Evolutionary conservation across 2,113 vertebrate species (phyloP), one percentile per base, ranked within the genome.

Genomic region (Loxodonta africana): DNA sequence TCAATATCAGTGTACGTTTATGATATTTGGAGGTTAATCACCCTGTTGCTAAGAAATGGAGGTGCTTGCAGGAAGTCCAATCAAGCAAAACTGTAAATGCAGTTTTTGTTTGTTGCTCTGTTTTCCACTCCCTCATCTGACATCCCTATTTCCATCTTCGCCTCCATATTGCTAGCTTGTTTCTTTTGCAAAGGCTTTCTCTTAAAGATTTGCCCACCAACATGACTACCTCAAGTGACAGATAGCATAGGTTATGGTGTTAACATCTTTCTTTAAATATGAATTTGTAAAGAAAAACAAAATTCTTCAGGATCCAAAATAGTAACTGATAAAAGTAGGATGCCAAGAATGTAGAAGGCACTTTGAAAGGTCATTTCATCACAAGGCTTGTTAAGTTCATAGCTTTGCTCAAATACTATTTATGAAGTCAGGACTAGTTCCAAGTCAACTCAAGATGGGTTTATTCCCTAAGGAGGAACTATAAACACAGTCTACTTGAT

Each of bases 231-330:
- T 1, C 37, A 86, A 46, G 10, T 26, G 69, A 26, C 5, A 93
- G 33, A 33, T 57, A 69, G 8, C 23, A 67, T n/a, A 1, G 10
- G 15, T 83, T 76, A 67, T 83, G 6, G 28, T 84, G n/a, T 71
- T 67, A 80, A 77, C 90, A 67, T 51, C 6, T 67, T 95, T 23
- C 11, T 37, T 74, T 84, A 86, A 92, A 93, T 83, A 71, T n/a
- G 25, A 81, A 96, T 71, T 91, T 83, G 28, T 28, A 73, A 83
- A 91, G 25, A 69, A 2, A 81, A 94, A 67, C 2, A 77, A 95
- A 94, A 73, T 44, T 9, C 10, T 73, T 69, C 26, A 92, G 18
- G 10, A 28, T 82, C 30, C 25, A 90, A 92, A 92, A 88, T 73
- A 93, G 7, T 73, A 80, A 57, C 28, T 82, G 23, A 78, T 30